These are phyloP conservation scores for Protosalanx chinensis DNA, from an alignment of 2,797 vertebrate species.

Conservation along the genomic window DNA sequence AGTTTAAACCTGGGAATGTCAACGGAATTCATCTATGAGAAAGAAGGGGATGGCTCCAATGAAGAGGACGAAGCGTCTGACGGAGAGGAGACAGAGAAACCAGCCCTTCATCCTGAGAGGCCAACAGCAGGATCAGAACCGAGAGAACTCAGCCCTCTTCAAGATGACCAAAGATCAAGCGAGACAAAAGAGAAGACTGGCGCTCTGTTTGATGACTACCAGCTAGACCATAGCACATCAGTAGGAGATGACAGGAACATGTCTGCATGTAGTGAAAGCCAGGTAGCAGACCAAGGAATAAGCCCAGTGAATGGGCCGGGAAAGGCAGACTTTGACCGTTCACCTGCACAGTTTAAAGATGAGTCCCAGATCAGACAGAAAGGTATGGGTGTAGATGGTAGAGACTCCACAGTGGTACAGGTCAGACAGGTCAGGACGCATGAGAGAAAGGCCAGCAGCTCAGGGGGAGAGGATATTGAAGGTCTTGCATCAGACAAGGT, in stretches of 20 bases:
- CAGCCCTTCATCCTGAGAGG: conserved; percentile 38
- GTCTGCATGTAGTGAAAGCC: conserved; percentile 43
- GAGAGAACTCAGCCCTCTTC: conserved; percentile 35
- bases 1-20: conserved; percentile 73
- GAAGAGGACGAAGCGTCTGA: conserved; percentile 66
- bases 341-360: conserved; percentile 48
- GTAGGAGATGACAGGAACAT: conserved; percentile 31
- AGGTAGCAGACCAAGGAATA: conserved; percentile 41
- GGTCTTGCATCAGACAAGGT: conserved; percentile 58
- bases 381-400: conserved; percentile 68
- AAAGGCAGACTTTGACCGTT: conserved; percentile 53
- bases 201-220: conserved; percentile 40
- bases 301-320: conserved; percentile 65
- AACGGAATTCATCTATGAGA: conserved; percentile 60
- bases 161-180: conserved; percentile 48
- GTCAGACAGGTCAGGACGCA: conserved; percentile 67
- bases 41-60: conserved; percentile 59
- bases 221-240: conserved; percentile 38
- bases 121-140: conserved; percentile 6
- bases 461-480: conserved; percentile 66
- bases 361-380: conserved; percentile 58
- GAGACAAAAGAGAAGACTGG: conserved; percentile 22
- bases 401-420: conserved; percentile 67
- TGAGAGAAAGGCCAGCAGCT: conserved; percentile 69
- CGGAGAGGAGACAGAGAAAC: conserved; percentile 52